Evolutionary conservation across 2,113 vertebrate genomes (phyloP).

Genomic region (Myrmophylax atrothorax): DNA sequence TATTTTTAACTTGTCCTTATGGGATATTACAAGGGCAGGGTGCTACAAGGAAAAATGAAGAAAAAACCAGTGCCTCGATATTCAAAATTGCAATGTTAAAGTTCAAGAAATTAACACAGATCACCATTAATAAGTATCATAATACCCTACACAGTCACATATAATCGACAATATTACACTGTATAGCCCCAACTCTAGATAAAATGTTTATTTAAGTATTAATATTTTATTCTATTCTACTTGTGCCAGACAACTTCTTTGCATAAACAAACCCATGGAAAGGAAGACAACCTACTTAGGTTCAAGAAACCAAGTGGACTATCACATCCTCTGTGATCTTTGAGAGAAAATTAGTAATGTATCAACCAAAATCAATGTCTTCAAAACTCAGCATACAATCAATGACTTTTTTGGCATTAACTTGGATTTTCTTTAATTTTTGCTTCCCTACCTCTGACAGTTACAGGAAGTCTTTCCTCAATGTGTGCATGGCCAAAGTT

Average conservation of each 20-base stretch:
- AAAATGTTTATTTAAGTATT: background rate
- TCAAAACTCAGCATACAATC: background rate
- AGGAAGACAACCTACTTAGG: background rate
- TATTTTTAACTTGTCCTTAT: background rate
- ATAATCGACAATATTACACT: background rate
- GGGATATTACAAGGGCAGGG: background rate
- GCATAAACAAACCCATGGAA: background rate
- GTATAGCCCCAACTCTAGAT: background rate
- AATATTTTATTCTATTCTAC: background rate
- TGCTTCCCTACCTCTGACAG: background rate
- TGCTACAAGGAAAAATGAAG: background rate
- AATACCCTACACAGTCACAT: background rate
- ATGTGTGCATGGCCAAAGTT: too few relatives aligned
- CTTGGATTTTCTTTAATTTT: background rate
- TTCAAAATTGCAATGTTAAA: background rate
- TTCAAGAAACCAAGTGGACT: background rate
- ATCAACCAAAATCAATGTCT: background rate
- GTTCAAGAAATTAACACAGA: background rate
- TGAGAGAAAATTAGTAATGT: background rate
- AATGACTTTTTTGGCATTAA: fast-evolving
- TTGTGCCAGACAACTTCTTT: background rate
- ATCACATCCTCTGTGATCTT: background rate
- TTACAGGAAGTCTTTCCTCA: background rate
- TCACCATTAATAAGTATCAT: background rate
- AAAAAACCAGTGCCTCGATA: background rate